These are phyloP conservation scores for Irena cyanogastra DNA, from an alignment of 2,113 vertebrate species.

Conservation along the genomic window DNA sequence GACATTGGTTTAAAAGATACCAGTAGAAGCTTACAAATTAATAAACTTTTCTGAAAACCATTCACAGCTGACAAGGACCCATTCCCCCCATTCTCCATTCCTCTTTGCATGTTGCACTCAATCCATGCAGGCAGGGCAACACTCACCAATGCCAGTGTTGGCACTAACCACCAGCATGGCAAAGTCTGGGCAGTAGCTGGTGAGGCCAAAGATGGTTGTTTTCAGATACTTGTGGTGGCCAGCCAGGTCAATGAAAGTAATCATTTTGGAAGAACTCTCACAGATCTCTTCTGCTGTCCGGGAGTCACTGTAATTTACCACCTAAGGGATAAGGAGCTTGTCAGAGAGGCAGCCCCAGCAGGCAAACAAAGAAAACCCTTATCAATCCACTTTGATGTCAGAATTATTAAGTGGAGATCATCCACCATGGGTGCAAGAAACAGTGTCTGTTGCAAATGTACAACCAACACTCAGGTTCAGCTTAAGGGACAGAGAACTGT, in stretches of 20 bases:
- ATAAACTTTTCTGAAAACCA: neutral
- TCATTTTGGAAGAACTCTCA: conserved; percentile 98
- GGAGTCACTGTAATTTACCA: conserved; percentile 98
- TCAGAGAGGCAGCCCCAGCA: neutral
- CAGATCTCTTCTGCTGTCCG: conserved; percentile 97
- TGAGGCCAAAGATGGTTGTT: conserved; percentile 98
- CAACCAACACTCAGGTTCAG: neutral
- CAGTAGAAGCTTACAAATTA: neutral
- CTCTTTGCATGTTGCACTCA: neutral
- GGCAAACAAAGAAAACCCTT: neutral
- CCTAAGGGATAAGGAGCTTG: conserved; percentile 65
- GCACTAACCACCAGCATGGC: conserved; percentile 96
- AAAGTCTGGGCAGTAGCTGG: conserved; percentile 98
- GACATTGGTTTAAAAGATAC: neutral
- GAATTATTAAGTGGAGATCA: neutral
- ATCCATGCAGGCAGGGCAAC: neutral
- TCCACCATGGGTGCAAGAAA: neutral
- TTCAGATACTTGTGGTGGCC: conserved; percentile 98
- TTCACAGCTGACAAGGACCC: neutral
- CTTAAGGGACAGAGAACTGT: neutral
- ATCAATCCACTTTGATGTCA: neutral
- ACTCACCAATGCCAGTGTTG: conserved; percentile 94
- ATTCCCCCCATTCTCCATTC: neutral
- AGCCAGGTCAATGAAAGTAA: conserved; percentile 97
- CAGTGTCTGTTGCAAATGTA: neutral